These are phyloP conservation scores for Polymixis flavicincta DNA, from an alignment of 2,888 invertebrate species.

Conservation along the genomic window DNA sequence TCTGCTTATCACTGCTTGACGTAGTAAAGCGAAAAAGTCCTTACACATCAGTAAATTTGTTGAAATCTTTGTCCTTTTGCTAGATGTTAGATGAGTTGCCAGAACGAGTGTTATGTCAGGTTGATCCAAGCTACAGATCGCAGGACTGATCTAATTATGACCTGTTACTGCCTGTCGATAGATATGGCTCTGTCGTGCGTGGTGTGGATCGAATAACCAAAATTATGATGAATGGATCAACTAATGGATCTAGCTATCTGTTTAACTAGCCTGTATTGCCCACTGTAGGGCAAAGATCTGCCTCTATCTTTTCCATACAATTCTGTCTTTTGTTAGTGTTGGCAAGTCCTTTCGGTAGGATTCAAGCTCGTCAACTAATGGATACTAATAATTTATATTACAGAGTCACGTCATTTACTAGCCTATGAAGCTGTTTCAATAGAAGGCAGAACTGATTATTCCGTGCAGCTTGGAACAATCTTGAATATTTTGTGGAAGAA, in stretches of 20 bases:
- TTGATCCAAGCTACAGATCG: too few species aligned
- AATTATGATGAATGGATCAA: neutral
- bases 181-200: neutral
- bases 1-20: neutral
- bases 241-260: neutral
- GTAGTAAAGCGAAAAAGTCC: neutral
- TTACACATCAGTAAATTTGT: neutral
- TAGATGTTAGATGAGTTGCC: neutral
- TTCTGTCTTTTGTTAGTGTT: too few species aligned
- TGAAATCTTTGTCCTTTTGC: neutral
- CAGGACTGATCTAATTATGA: neutral
- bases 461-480: constrained; percentile 86
- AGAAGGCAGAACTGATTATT: constrained; percentile 87
- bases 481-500: constrained; percentile 92
- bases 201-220: neutral
- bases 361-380: neutral
- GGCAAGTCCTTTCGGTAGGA: too few species aligned
- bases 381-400: constrained; percentile 52
- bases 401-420: constrained; percentile 76
- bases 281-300: too few species aligned
- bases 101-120: neutral
- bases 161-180: neutral
- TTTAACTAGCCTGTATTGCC: too few species aligned
- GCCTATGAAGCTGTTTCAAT: constrained; percentile 87
- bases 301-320: too few species aligned